Evolutionary conservation across 1,140 invertebrate genomes (phyloP).

Genomic region (Conopomorpha cramerella): DNA sequence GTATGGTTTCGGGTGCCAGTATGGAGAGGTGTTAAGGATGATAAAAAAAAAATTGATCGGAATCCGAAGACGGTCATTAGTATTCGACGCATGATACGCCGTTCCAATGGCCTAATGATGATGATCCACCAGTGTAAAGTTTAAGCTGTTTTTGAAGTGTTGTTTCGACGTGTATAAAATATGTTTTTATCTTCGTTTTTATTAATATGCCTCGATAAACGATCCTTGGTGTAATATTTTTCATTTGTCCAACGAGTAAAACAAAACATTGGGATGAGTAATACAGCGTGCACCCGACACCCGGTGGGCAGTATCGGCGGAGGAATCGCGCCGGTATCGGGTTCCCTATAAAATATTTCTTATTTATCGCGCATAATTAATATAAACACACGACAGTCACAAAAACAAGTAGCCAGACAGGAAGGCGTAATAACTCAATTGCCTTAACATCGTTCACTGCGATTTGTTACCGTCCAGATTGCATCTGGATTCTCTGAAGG

Average conservation of each 20-base stretch:
- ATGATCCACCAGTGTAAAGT: too few relatives aligned
- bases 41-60: too few relatives aligned
- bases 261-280: slow-evolving; percentile 38
- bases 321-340: slow-evolving; percentile 39
- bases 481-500: slow-evolving; percentile 23
- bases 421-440: slow-evolving; percentile 59
- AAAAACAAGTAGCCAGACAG: slow-evolving; percentile 58
- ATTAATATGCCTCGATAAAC: too few relatives aligned
- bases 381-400: slow-evolving; percentile 50
- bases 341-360: slow-evolving; percentile 57
- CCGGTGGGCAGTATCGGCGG: too few relatives aligned
- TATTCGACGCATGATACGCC: too few relatives aligned
- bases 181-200: too few relatives aligned
- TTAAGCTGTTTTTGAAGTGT: too few relatives aligned
- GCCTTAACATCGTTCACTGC: slow-evolving; percentile 28
- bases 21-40: too few relatives aligned
- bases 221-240: slow-evolving; percentile 12
- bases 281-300: slow-evolving; percentile 28
- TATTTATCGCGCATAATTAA: slow-evolving; percentile 56
- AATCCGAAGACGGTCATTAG: too few relatives aligned
- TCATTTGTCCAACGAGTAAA: slow-evolving; percentile 30
- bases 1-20: too few relatives aligned
- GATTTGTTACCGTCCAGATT: slow-evolving; percentile 52
- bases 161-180: too few relatives aligned
- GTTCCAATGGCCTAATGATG: too few relatives aligned